phyloP scores from a whole-genome alignment of 2,888 invertebrate genomes.

The Drosophila putrida region DNA sequence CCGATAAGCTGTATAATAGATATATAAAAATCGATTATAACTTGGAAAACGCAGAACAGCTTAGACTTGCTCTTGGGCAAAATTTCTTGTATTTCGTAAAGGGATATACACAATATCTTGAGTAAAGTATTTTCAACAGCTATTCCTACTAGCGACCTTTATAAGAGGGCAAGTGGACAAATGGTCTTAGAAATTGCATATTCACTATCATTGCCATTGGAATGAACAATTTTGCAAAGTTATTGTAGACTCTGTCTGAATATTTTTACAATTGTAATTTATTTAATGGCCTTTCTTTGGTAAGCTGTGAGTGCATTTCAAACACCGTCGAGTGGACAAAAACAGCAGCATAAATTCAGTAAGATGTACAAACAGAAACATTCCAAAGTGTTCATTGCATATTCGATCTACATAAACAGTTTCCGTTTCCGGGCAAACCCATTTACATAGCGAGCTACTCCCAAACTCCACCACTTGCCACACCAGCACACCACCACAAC shows the following conservation, averaged over 20 bases:
- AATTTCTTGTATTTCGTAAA: neutral
- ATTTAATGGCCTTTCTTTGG: slow-evolving; percentile 48
- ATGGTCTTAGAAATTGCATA: slow-evolving; percentile 32
- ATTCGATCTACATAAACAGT: slow-evolving; percentile 79
- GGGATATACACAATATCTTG: neutral
- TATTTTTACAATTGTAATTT: slow-evolving; percentile 75
- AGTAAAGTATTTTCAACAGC: neutral
- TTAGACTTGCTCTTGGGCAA: neutral
- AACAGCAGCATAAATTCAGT: slow-evolving; percentile 57
- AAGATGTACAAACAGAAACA: slow-evolving; percentile 35
- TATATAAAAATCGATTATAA: neutral
- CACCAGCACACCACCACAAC: neutral
- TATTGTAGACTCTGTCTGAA: slow-evolving; percentile 48
- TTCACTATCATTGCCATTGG: slow-evolving; percentile 46
- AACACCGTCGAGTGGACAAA: slow-evolving; percentile 45
- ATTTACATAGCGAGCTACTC: slow-evolving; percentile 63
- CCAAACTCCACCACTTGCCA: neutral
- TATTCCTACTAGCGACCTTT: slow-evolving; percentile 2
- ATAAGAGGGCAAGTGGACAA: slow-evolving; percentile 8
- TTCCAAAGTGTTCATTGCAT: slow-evolving; percentile 62
- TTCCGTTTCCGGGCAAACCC: slow-evolving; percentile 59
- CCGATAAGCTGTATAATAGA: neutral
- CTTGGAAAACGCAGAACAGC: neutral
- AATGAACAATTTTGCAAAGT: slow-evolving; percentile 59
- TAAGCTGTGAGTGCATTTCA: slow-evolving; percentile 46